Conservation (phyloP, 2,113 vertebrate genomes). For the Oxyruncus cristatus region DNA sequence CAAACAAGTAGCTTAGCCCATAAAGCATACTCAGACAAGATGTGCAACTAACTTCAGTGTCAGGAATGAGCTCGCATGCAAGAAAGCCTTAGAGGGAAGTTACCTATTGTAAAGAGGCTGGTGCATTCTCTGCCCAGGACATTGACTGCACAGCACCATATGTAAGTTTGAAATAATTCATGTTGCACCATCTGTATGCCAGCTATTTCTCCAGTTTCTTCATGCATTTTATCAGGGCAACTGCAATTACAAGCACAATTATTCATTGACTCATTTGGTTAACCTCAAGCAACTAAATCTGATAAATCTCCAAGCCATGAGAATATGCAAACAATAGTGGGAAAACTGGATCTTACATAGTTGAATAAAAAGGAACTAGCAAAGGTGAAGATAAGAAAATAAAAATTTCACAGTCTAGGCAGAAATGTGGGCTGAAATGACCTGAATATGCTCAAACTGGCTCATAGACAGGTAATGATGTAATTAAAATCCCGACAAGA, state of each 20-base stretch:
- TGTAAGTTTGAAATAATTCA: slow-evolving; percentile 52
- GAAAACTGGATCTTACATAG: background rate
- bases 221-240: slow-evolving; percentile 55
- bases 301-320: background rate
- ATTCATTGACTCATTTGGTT: slow-evolving; percentile 6
- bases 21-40: background rate
- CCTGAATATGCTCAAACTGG: background rate
- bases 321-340: slow-evolving; percentile 34
- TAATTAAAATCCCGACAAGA: background rate
- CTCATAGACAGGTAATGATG: background rate
- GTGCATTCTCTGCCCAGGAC: slow-evolving; percentile 72
- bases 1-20: background rate
- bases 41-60: background rate
- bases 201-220: background rate
- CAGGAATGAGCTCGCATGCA: background rate
- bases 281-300: slow-evolving; percentile 7
- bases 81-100: background rate
- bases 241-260: slow-evolving; percentile 66
- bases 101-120: slow-evolving; percentile 77
- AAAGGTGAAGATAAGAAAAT: slow-evolving; percentile 45
- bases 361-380: slow-evolving; percentile 4
- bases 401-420: background rate
- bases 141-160: slow-evolving; percentile 77
- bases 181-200: background rate
- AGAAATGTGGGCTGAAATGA: background rate